Base-by-base conservation (phyloP, 2,888 invertebrate species). In the Calameuta idolon region DNA sequence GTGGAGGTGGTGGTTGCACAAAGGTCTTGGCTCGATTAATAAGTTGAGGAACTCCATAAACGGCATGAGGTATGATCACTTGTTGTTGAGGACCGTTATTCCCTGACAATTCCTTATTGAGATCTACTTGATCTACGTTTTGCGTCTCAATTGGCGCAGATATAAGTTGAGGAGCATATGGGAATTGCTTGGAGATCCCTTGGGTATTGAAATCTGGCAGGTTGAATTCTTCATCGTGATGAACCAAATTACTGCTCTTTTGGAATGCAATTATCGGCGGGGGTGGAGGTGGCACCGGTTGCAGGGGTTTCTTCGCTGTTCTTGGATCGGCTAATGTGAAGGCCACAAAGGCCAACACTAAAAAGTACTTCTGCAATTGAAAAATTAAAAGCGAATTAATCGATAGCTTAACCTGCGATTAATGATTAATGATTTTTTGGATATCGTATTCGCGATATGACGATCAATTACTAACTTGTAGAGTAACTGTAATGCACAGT, bases 281-380 rank as follows among this genome's bases (percentile, higher is more conserved):
- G 5, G 78, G 76, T 33, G 73, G 34, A 31, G 78, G 78, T 35
- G 78, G 78, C 4, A 34, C 76, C 4, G 34, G 31, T 68, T 75
- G 78, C 23, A 73, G 35, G 11, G 78, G 78, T 34, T 12, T 73
- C 31, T 35, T 76, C 23, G 78, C 78, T 23, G 71, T 73, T 68
- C 71, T 69, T 11, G 55, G 23, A 35, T 78, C 78, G 31, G 76
- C 78, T 23, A 31, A 33, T 55, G 76, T 76, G 73, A 76, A 31
- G 75, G 78, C 78, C 73, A 76, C 37, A 75, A 75, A 75, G 71
- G 75, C 71, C 78, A 76, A 31, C 31, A 76, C n/a, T 55, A 78
- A 55, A 68, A 78, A 78, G 34, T 71, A 34, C 75, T 76, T 78
- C 78, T 78, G 73, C 5, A 76, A 78, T 55, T 55, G 55, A 55